Evolutionary conservation across 2,797 vertebrate species (phyloP).

Genomic region (Pangasius mekongensis): DNA sequence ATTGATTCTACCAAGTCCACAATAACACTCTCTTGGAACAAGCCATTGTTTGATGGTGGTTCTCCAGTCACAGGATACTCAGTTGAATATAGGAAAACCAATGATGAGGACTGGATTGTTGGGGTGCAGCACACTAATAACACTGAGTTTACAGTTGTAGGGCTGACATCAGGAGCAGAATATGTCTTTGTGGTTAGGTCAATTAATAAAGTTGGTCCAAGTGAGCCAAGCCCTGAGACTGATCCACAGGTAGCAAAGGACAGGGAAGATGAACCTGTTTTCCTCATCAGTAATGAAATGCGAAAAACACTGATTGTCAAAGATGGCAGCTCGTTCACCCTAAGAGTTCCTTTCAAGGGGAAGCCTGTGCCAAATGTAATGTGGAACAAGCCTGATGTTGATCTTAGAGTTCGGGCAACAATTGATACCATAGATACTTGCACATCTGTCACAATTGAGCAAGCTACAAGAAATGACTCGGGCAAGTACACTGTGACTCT

Average conservation of each 20-base stretch:
- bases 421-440: conserved; percentile 84
- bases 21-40: conserved; percentile 90
- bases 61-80: conserved; percentile 88
- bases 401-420: conserved; percentile 87
- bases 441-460: conserved; percentile 90
- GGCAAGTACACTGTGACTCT: conserved; percentile 93
- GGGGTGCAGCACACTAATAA: conserved; percentile 85
- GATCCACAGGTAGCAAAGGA: conserved; percentile 89
- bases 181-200: conserved; percentile 91
- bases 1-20: conserved; percentile 87
- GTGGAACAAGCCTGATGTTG: conserved; percentile 92
- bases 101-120: conserved; percentile 88
- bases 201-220: conserved; percentile 91
- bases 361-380: conserved; percentile 88
- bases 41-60: conserved; percentile 96
- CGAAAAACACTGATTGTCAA: conserved; percentile 92
- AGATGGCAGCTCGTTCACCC: conserved; percentile 88
- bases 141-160: conserved; percentile 86
- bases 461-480: conserved; percentile 90
- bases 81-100: conserved; percentile 88
- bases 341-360: conserved; percentile 90
- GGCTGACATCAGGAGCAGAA: conserved; percentile 83
- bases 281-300: conserved; percentile 92
- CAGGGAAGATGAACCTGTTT: conserved; percentile 92
- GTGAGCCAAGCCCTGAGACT: conserved; percentile 89